phyloP scores from a whole-genome alignment of 2,888 invertebrate genomes.

The Apoda limacodes region DNA sequence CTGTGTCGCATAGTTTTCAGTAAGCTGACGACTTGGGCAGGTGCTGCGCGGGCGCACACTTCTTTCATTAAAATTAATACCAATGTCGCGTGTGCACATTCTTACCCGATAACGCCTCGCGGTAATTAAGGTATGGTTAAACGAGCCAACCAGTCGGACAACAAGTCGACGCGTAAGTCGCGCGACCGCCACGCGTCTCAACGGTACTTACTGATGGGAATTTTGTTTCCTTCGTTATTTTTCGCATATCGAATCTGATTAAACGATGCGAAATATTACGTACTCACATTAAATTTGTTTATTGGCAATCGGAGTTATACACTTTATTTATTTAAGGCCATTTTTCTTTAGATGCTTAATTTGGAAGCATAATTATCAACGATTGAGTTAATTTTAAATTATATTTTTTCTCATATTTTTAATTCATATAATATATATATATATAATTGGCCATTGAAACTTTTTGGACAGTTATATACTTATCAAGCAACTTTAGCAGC shows the following conservation, averaged over 20 bases:
- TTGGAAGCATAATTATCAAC: too few species aligned
- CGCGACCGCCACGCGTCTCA: constrained; percentile 52
- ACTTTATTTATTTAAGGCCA: constrained; percentile 41
- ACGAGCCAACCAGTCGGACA: constrained; percentile 34
- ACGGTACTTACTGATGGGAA: constrained; percentile 46
- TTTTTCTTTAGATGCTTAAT: too few species aligned
- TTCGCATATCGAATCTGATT: constrained; percentile 49
- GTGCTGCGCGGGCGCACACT: constrained; percentile 60
- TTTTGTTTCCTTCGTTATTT: constrained; percentile 44
- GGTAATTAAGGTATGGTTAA: constrained; percentile 63
- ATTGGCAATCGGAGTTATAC: constrained; percentile 51
- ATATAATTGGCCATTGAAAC: too few species aligned
- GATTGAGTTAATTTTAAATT: too few species aligned
- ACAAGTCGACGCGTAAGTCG: constrained; percentile 23
- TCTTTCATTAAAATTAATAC: constrained; percentile 71
- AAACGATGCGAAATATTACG: constrained; percentile 47
- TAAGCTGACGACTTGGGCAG: constrained; percentile 52
- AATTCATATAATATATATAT: too few species aligned
- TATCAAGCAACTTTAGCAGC: too few species aligned
- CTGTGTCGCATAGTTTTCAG: constrained; percentile 44
- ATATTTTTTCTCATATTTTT: too few species aligned
- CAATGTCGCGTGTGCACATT: constrained; percentile 70
- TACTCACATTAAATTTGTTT: constrained; percentile 51
- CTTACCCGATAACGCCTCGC: constrained; percentile 67
- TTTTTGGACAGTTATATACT: too few species aligned